Evolutionary conservation across 2,113 vertebrate genomes (phyloP).

Genomic region (Colaptes auratus): DNA sequence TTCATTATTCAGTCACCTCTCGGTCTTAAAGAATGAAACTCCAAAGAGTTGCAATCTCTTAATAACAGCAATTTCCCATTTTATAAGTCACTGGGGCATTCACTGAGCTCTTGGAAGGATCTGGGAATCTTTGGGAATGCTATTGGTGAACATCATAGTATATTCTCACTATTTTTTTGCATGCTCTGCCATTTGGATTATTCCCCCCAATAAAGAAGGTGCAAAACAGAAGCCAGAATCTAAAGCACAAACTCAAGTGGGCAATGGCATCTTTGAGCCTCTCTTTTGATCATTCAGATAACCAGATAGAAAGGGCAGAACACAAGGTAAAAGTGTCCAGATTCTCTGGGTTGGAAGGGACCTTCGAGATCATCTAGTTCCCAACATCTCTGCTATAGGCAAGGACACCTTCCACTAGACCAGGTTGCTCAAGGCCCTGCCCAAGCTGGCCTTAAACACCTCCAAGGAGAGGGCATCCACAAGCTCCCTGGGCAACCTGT

Average conservation of each 20-base stretch:
- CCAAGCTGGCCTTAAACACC: no score
- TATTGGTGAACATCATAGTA: not conserved
- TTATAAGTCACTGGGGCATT: not conserved
- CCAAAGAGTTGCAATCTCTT: not conserved
- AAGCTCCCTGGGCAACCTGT: no score
- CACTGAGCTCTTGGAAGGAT: constrained; percentile 2
- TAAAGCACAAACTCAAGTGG: not conserved
- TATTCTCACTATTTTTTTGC: not conserved
- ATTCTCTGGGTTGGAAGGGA: not conserved
- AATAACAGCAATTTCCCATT: not conserved
- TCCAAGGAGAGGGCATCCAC: no score
- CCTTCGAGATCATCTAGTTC: no score
- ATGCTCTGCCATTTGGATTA: constrained; percentile 46
- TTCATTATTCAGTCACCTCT: constrained; percentile 48
- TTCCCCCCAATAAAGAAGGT: not conserved
- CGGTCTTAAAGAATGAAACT: constrained; percentile 21
- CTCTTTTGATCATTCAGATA: no score
- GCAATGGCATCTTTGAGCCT: not conserved
- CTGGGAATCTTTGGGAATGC: not conserved
- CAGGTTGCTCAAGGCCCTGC: no score
- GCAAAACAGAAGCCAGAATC: not conserved
- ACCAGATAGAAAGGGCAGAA: not conserved
- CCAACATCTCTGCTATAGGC: no score
- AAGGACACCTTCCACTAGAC: no score
- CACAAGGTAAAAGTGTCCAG: not conserved